phyloP scores from a whole-genome alignment of 2,888 invertebrate genomes.

The Eremobia ochroleuca region DNA sequence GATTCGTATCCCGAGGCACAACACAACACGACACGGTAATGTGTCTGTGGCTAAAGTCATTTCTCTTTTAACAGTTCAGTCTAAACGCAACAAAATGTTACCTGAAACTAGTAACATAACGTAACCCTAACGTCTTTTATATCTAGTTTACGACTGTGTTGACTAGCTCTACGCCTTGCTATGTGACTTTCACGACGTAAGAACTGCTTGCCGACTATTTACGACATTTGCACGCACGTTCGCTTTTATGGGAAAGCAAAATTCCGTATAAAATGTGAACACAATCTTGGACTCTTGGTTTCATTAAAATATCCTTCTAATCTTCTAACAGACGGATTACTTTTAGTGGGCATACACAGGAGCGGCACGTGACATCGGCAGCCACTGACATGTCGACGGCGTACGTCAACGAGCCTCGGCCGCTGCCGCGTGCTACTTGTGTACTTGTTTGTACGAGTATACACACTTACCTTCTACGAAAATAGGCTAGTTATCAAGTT shows the following conservation, averaged over 20 bases:
- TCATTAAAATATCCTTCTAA: neutral
- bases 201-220: slow-evolving; percentile 30
- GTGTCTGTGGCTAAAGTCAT: slow-evolving; percentile 1
- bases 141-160: slow-evolving; percentile 70
- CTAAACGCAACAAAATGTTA: slow-evolving; percentile 35
- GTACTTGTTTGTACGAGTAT: too few species aligned
- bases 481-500: neutral
- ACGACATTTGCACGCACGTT: slow-evolving; percentile 36
- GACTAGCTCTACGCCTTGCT: slow-evolving; percentile 65
- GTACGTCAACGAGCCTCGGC: too few species aligned
- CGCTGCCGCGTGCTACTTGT: too few species aligned
- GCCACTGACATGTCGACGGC: too few species aligned
- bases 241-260: slow-evolving; percentile 22
- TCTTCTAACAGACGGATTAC: neutral
- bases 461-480: neutral
- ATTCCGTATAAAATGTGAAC: slow-evolving; percentile 5
- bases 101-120: slow-evolving; percentile 50
- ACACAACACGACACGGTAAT: neutral
- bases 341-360: neutral
- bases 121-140: slow-evolving; percentile 64
- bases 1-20: neutral
- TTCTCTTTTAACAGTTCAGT: slow-evolving; percentile 13
- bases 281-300: neutral
- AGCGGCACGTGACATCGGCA: too few species aligned
- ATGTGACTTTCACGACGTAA: slow-evolving; percentile 50